Base-by-base conservation (phyloP, 2,113 vertebrate genomes). In the Coracopsis vasa region DNA sequence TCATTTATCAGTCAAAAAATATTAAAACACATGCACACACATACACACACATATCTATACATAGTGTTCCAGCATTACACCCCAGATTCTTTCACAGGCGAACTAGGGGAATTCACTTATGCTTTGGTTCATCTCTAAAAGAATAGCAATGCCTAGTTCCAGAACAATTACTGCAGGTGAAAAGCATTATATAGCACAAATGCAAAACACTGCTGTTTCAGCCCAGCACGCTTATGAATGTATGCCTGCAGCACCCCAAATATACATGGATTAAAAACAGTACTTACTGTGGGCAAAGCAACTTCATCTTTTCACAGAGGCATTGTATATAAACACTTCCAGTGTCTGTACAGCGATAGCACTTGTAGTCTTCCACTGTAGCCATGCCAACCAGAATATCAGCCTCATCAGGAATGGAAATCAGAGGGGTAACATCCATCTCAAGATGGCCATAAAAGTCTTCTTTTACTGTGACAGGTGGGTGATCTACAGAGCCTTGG, bases 241-340 rank as follows among this genome's bases (percentile, higher is more conserved):
- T 50, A 16, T 4, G 0, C 28, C 64, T 83, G 45, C 50, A 83
- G 39, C 29, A 73, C 18, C 16, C 21, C 28, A 90, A 41, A 74
- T 15, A 11, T 27, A 65, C 25, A 19, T 9, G 42, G 42, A 78
- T 42, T 88, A 83, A 62, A 86, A 83, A 2, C 7, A 80, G 47
- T 60, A 95, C 98, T 98, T 65, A 95, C 61, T 3, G 92, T 73
- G 56, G 97, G 80, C 93, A 97, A 58, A 81, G 91, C 9, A 1
- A 13, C n/a, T 13, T 3, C 80, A 99, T 95, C 87, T 98, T 97
- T 4, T 19, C 19, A 91, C 98, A 99, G 45, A 99, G 97, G 85
- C 97, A 92, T 8, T 99, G 98, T 91, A 99, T 97, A 90, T 98
- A 99, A 95, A 98, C 61, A 39, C 98, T 98, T 65, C 99, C 98